Conservation (phyloP, 2,113 vertebrate genomes). For the Antigone vipio region DNA sequence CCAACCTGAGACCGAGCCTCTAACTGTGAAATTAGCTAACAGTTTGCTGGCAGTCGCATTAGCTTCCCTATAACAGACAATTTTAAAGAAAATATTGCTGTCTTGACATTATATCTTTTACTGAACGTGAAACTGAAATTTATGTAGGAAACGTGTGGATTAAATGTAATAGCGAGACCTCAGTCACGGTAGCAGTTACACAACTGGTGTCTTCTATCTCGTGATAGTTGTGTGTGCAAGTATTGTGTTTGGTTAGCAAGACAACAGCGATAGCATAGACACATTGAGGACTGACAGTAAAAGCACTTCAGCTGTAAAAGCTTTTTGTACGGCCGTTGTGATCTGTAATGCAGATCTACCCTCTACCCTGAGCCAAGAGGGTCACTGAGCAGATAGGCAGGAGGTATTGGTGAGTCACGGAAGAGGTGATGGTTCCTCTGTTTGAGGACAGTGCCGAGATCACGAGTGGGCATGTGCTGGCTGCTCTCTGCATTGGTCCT, state of each 20-base stretch:
- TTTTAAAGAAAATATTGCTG: not conserved
- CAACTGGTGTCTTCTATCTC: not conserved
- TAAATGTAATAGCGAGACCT: not conserved
- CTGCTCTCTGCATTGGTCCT: not conserved
- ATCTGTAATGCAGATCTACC: too few relatives aligned
- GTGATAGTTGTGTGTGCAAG: not conserved
- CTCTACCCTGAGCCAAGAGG: not conserved
- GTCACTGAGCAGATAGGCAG: not conserved
- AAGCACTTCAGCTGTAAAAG: not conserved
- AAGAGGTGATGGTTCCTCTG: not conserved
- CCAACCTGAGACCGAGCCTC: not conserved
- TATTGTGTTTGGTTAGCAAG: not conserved
- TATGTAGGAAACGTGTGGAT: not conserved
- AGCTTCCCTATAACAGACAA: not conserved
- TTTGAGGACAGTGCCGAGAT: not conserved
- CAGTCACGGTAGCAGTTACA: fast-evolving
- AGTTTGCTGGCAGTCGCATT: not conserved
- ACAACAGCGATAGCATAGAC: fast-evolving
- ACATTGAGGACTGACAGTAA: not conserved
- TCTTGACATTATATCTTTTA: not conserved
- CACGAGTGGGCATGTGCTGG: not conserved
- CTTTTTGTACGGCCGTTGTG: fast-evolving
- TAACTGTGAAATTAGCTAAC: not conserved
- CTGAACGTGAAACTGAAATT: not conserved
- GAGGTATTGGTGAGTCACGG: not conserved